A percentile compares a stretch with the other conserved stretches of the same genome.
Evolutionary conservation across 2,888 invertebrate genomes (phyloP).

Genomic region (Platypus cylindrus): DNA sequence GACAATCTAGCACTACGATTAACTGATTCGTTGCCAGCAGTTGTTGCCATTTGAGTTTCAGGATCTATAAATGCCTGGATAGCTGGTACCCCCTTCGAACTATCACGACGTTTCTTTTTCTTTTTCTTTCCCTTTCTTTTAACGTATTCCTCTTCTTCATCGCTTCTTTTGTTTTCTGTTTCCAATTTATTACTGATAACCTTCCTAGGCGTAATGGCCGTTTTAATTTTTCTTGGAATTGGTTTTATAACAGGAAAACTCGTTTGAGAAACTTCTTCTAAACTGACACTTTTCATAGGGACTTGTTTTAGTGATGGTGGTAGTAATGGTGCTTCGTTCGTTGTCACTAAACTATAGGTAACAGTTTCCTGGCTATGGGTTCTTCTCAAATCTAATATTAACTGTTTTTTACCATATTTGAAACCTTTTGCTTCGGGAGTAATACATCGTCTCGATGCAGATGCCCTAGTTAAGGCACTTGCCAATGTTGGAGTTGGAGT

Average conservation of each 20-base stretch:
- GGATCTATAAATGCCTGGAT: slow-evolving; percentile 43
- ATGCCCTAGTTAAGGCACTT: slow-evolving; percentile 57
- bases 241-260: slow-evolving; percentile 11
- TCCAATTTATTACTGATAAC: slow-evolving; percentile 7
- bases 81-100: slow-evolving; percentile 28
- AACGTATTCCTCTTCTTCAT: slow-evolving; percentile 47
- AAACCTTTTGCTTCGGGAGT: slow-evolving; percentile 58
- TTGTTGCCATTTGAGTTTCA: slow-evolving; percentile 45
- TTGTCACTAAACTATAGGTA: slow-evolving; percentile 25
- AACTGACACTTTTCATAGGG: slow-evolving; percentile 22
- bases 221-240: slow-evolving; percentile 12
- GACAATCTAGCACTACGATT: slow-evolving; percentile 56
- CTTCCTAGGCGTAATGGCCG: slow-evolving; percentile 6
- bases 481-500: slow-evolving; percentile 69
- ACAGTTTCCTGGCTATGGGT: slow-evolving; percentile 49
- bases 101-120: slow-evolving; percentile 33
- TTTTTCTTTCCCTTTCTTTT: slow-evolving; percentile 43
- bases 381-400: slow-evolving; percentile 59
- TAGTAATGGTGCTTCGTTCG: slow-evolving; percentile 30
- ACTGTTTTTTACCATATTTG: slow-evolving; percentile 42
- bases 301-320: slow-evolving; percentile 32
- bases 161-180: slow-evolving; percentile 25
- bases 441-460: slow-evolving; percentile 52
- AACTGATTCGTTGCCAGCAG: slow-evolving; percentile 43
- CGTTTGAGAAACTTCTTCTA: slow-evolving; percentile 18